Conservation (phyloP, 2,113 vertebrate species). For the Brachyhypopomus occidentalis region DNA sequence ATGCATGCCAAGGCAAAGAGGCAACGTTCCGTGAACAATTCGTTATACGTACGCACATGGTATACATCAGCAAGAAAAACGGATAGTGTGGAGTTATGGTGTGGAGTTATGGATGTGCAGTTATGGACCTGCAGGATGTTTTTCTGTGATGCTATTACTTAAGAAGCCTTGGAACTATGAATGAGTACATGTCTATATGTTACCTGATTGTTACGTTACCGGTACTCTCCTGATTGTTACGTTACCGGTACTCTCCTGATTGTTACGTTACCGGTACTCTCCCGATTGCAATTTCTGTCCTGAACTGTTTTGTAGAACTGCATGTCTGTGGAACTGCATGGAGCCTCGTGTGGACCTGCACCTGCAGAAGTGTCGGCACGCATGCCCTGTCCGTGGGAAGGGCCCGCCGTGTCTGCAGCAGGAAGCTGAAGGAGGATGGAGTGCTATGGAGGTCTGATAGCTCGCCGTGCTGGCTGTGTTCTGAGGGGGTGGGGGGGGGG, state of each 20-base stretch:
- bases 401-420: background rate
- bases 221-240: no score
- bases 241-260: background rate
- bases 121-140: background rate
- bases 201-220: no score
- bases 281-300: background rate
- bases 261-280: background rate
- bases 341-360: background rate
- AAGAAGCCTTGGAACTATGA: background rate
- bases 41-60: background rate
- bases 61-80: background rate
- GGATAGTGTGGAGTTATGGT: no score
- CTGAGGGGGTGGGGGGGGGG: slow-evolving; percentile 63
- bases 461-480: slow-evolving; percentile 46
- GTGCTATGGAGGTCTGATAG: slow-evolving; percentile 56
- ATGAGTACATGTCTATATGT: no score
- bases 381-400: background rate
- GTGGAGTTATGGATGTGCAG: background rate
- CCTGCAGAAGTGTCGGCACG: background rate
- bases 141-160: background rate
- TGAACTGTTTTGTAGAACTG: background rate
- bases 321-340: background rate
- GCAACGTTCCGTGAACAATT: background rate
- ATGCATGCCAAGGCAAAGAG: slow-evolving; percentile 52
- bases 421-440: slow-evolving; percentile 50